phyloP scores from a whole-genome alignment of 2,888 invertebrate species.

The Tetheella fluctuosa region DNA sequence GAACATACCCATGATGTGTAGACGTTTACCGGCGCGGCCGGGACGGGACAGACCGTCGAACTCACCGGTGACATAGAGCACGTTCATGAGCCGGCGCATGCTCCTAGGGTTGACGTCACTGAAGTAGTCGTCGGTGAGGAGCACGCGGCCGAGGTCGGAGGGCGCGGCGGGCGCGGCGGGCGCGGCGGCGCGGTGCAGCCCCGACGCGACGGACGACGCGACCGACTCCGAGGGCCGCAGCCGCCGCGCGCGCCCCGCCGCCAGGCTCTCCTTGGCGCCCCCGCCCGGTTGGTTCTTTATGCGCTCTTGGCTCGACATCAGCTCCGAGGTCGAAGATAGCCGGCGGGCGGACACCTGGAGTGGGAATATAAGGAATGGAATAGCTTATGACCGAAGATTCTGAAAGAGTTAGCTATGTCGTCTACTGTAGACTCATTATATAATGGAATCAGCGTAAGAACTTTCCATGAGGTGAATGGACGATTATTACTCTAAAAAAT shows the following conservation, averaged over 20 bases:
- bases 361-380: neutral
- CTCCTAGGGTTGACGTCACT: slow-evolving; percentile 99
- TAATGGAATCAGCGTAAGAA: too few species aligned
- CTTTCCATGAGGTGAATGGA: too few species aligned
- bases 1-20: too few species aligned
- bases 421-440: too few species aligned
- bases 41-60: neutral
- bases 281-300: slow-evolving; percentile 79
- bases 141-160: slow-evolving; percentile 89
- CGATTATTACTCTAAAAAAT: too few species aligned
- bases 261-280: slow-evolving; percentile 81
- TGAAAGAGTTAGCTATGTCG: too few species aligned
- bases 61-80: slow-evolving; percentile 96
- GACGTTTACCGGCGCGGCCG: too few species aligned
- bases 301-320: slow-evolving; percentile 93
- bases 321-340: slow-evolving; percentile 90
- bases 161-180: slow-evolving; percentile 79
- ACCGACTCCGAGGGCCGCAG: slow-evolving; percentile 94
- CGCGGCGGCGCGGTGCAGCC: slow-evolving; percentile 87
- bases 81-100: slow-evolving; percentile 98
- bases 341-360: slow-evolving; percentile 89
- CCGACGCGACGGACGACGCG: slow-evolving; percentile 95
- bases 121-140: slow-evolving; percentile 98
- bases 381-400: too few species aligned
- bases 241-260: slow-evolving; percentile 88